These are phyloP conservation scores for Epinephelus awoara DNA, from an alignment of 2,797 vertebrate species.

Conservation along the genomic window DNA sequence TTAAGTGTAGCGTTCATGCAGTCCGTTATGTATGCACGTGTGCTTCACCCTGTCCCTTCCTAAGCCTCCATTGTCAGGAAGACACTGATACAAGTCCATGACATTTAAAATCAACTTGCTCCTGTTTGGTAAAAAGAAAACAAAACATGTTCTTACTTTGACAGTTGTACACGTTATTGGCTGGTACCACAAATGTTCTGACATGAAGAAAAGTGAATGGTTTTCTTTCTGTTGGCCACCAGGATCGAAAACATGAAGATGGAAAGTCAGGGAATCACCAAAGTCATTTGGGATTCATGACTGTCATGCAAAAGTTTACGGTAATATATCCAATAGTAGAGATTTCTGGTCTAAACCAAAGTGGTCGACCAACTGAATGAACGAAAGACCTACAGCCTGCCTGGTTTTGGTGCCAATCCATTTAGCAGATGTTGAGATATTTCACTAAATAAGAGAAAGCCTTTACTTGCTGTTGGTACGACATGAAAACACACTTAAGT, in stretches of 20 bases:
- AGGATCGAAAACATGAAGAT: neutral
- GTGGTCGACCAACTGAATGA: neutral
- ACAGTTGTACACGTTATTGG: slow-evolving; percentile 14
- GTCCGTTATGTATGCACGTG: slow-evolving; percentile 39
- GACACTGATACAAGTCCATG: slow-evolving; percentile 20
- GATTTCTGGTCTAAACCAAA: neutral
- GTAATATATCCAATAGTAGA: neutral
- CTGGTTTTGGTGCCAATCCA: too few relatives aligned
- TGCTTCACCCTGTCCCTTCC: neutral
- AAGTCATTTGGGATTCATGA: neutral
- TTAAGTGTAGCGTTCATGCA: slow-evolving; percentile 48
- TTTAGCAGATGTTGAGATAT: too few relatives aligned
- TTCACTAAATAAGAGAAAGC: neutral
- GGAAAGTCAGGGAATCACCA: neutral
- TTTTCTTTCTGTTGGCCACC: neutral
- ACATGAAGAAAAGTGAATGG: slow-evolving; percentile 18
- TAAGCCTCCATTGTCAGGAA: slow-evolving; percentile 27
- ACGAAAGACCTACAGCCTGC: neutral
- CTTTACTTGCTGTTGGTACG: neutral
- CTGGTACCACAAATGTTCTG: slow-evolving; percentile 2
- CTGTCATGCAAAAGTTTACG: neutral
- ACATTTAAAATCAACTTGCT: slow-evolving; percentile 43
- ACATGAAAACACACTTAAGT: neutral
- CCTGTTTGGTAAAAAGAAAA: slow-evolving; percentile 23
- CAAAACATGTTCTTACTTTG: neutral